Conservation (phyloP, 2,113 vertebrate species). For the Mastomys coucha region DNA sequence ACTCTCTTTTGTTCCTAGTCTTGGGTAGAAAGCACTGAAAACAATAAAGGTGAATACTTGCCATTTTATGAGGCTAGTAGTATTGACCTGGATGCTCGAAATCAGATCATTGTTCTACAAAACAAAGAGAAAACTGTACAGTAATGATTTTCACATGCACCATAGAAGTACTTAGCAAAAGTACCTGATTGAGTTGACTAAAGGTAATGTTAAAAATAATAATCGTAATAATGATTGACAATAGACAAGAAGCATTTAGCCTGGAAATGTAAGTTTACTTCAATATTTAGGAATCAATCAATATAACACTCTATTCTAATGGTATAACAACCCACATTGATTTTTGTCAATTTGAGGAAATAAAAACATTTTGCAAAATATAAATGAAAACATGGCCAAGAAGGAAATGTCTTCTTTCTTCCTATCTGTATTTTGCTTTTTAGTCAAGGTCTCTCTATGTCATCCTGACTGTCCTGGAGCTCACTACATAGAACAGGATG, state of each 20-base stretch:
- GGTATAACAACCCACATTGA: background rate
- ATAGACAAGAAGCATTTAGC: background rate
- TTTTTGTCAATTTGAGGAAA: background rate
- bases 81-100: background rate
- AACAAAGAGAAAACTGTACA: background rate
- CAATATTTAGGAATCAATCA: conserved; percentile 4
- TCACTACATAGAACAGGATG: background rate
- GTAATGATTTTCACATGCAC: background rate
- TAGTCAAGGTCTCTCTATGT: background rate
- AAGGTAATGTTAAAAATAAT: background rate
- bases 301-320: background rate
- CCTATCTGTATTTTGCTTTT: background rate
- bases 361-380: conserved; percentile 31
- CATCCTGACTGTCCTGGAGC: background rate
- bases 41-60: background rate
- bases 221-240: background rate
- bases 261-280: background rate
- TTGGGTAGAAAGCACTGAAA: background rate
- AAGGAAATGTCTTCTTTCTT: background rate
- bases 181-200: background rate
- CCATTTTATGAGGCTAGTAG: background rate
- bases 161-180: background rate
- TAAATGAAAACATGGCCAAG: background rate
- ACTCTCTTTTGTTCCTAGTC: background rate
- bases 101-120: background rate